phyloP scores from a whole-genome alignment of 2,888 invertebrate species.

The Torymus auratus region DNA sequence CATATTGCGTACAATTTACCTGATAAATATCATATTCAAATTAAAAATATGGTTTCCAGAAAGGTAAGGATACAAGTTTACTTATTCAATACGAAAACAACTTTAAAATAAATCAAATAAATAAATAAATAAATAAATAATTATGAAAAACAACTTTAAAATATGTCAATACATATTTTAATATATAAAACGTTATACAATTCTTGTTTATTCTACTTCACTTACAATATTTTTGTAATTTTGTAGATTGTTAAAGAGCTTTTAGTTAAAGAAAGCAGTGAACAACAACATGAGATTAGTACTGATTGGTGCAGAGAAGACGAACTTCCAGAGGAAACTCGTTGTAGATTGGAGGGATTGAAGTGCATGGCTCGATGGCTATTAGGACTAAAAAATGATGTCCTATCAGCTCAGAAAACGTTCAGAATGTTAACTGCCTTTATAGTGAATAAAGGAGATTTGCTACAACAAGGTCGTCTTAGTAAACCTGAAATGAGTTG shows the following conservation, averaged over 20 bases:
- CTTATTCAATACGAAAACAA: background rate
- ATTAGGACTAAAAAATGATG: conserved; percentile 91
- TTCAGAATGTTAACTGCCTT: conserved; percentile 96
- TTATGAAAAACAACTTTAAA: conserved; percentile 19
- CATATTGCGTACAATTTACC: conserved; percentile 96
- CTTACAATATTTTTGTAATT: conserved; percentile 5
- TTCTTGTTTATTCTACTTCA: conserved; percentile 18
- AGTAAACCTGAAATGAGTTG: conserved; percentile 95
- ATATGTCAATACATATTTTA: conserved; percentile 19
- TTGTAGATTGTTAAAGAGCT: conserved; percentile 94
- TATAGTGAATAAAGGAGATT: conserved; percentile 93
- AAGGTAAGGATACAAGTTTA: conserved; percentile 79
- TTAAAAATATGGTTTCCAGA: conserved; percentile 95
- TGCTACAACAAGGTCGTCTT: conserved; percentile 86
- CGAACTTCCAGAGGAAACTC: conserved; percentile 92
- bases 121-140: too few species aligned
- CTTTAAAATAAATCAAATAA: too few species aligned
- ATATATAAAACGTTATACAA: background rate
- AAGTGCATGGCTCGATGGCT: conserved; percentile 98
- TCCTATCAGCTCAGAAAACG: conserved; percentile 93
- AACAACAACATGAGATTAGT: conserved; percentile 78
- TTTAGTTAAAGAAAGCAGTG: conserved; percentile 87
- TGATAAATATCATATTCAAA: conserved; percentile 90
- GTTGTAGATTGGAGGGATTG: conserved; percentile 94
- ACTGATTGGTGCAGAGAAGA: conserved; percentile 91